These are phyloP conservation scores for Zele albiditarsus DNA, from an alignment of 2,888 invertebrate species.

Conservation along the genomic window DNA sequence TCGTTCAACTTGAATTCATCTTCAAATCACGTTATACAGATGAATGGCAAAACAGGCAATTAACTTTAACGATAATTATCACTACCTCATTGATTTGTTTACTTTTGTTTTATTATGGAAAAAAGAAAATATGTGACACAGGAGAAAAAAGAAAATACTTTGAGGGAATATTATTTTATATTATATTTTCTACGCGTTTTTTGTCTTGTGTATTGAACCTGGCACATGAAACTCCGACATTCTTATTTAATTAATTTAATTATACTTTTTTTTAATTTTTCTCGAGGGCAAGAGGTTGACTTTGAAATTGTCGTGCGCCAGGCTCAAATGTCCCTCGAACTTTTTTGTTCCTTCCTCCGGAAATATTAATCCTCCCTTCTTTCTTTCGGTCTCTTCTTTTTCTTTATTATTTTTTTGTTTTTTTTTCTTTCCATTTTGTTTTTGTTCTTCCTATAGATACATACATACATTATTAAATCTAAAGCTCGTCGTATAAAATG, in stretches of 20 bases:
- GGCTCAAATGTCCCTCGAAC: neutral
- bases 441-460: slow-evolving; percentile 44
- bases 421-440: slow-evolving; percentile 12
- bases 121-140: slow-evolving; percentile 28
- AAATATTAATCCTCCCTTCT: slow-evolving; percentile 1
- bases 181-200: neutral
- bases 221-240: neutral
- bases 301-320: neutral
- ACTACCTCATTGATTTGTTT: slow-evolving; percentile 10
- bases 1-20: neutral
- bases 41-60: slow-evolving; percentile 25
- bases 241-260: neutral
- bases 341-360: neutral
- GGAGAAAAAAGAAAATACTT: slow-evolving; percentile 27
- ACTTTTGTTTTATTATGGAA: slow-evolving; percentile 38
- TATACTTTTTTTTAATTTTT: neutral
- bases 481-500: slow-evolving; percentile 55
- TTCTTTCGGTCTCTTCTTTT: neutral
- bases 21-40: slow-evolving; percentile 7
- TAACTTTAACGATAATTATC: slow-evolving; percentile 16
- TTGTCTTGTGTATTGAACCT: neutral
- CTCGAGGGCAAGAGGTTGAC: neutral
- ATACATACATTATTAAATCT: slow-evolving; percentile 53
- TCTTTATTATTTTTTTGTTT: no score
- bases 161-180: slow-evolving; percentile 13